Conservation (phyloP, 2,797 vertebrate genomes). For the Pseudochirops corinnae region DNA sequence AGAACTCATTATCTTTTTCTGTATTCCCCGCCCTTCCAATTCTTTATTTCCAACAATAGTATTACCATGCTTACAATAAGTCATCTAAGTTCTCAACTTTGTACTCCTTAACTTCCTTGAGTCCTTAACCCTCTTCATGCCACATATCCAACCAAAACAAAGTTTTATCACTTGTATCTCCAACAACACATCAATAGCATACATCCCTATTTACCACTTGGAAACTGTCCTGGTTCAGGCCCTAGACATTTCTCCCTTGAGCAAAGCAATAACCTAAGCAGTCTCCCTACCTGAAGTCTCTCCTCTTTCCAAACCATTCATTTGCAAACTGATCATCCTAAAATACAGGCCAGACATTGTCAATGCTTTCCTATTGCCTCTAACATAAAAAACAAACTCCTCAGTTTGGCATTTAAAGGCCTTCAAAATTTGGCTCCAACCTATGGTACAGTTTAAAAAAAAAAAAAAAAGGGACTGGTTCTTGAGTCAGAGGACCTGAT, state of each 20-base stretch:
- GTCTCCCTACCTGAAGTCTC: not conserved
- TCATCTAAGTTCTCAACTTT: not conserved
- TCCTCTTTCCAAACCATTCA: not conserved
- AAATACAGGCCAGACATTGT: not conserved
- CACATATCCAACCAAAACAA: not conserved
- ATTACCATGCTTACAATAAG: not conserved
- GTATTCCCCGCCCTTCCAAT: not conserved
- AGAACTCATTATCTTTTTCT: not conserved
- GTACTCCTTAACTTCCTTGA: not conserved
- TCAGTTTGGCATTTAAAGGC: not conserved
- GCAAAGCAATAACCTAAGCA: not conserved
- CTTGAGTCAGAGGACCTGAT: not conserved
- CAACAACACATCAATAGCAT: not conserved
- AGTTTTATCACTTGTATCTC: not conserved
- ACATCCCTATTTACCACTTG: not conserved
- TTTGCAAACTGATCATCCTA: not conserved
- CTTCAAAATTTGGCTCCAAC: not conserved
- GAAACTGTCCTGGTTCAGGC: not conserved
- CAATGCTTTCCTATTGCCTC: not conserved
- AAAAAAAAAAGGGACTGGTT: not conserved
- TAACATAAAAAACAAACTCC: not conserved
- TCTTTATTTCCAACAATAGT: not conserved
- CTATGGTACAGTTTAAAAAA: not conserved
- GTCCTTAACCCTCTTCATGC: not conserved
- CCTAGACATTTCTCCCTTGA: not conserved